Base-by-base conservation (phyloP, 2,113 vertebrate species). In the Lipotes vexillifer region DNA sequence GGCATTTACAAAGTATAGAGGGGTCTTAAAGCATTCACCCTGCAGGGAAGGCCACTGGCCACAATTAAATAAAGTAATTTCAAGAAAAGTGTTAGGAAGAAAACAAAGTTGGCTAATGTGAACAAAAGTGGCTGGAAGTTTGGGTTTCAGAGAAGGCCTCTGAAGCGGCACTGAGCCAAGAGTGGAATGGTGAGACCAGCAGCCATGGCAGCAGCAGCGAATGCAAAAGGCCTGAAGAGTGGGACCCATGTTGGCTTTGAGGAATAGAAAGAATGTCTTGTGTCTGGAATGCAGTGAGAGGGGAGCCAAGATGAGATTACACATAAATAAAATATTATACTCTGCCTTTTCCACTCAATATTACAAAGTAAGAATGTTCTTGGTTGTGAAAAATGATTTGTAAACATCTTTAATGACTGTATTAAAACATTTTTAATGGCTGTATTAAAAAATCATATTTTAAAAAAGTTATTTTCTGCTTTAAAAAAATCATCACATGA, bases 361-460 rank as follows among this genome's bases (percentile, higher is more conserved):
- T 84, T 80, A 65, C 46, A 68, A 90, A 11, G 3, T 92, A 85
- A 91, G 38, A 94, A 95, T 92, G 90, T 83, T 86, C 63, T 31
- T 20, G 17, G 44, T 83, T 93, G 78, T 78, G 11, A 88, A 92
- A 83, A 88, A 61, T n/a, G 8, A 94, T 72, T 65, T 89, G 6
- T 91, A 95, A 94, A 95, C 88, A 78, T 68, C 93, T 96, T 97
- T 97, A 91, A 96, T 91, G 55, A 25, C 46, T 65, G 49, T 52
- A 92, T 80, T 55, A 81, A 91, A 96, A 96, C 77, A 71, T 71
- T 91, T 92, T 97, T 97, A 93, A 96, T 88, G 66, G 25, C 59
- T 61, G 5, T 44, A 94, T 72, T 94, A 29, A 89, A 96, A 94
- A 94, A 92, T 55, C 23, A 3, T 57, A 6, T 83, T 44, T 49